A percentile compares a stretch with the other conserved stretches of the same genome.
Evolutionary conservation across 2,797 vertebrate genomes (phyloP).

Genomic region (Coregonus ussuriensis): DNA sequence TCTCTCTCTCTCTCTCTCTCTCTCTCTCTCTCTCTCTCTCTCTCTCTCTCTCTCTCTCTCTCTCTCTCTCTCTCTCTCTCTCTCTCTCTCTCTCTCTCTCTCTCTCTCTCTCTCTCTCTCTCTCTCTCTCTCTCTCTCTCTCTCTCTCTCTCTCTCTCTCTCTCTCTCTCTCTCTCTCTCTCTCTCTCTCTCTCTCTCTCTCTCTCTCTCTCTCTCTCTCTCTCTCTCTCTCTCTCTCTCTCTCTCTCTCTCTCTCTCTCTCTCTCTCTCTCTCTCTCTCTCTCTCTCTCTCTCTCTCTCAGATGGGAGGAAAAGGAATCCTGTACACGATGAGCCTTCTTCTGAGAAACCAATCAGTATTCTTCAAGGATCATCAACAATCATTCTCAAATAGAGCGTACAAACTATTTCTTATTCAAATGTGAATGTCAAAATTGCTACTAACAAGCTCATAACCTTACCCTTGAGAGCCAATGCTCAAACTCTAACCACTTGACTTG

Average conservation of each 20-base stretch:
- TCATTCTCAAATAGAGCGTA: slow-evolving; percentile 2
- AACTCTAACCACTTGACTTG: background rate
- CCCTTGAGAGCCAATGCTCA: slow-evolving; percentile 6
- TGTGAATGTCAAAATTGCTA: background rate
- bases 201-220: background rate
- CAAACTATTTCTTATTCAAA: slow-evolving; percentile 10
- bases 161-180: background rate
- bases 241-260: too few relatives aligned
- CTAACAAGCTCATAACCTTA: background rate
- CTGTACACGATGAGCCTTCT: background rate
- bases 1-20: too few relatives aligned
- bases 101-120: too few relatives aligned
- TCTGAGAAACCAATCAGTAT: background rate
- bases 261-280: too few relatives aligned
- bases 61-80: background rate
- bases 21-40: too few relatives aligned
- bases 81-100: background rate
- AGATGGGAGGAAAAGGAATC: too few relatives aligned
- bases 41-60: too few relatives aligned
- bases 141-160: background rate
- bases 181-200: background rate
- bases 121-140: background rate
- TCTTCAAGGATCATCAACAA: slow-evolving; percentile 2
- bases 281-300: too few relatives aligned
- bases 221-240: background rate